Conservation (phyloP, 53 echinoderm and acorn worm species). For the Luidia sarsii region DNA sequence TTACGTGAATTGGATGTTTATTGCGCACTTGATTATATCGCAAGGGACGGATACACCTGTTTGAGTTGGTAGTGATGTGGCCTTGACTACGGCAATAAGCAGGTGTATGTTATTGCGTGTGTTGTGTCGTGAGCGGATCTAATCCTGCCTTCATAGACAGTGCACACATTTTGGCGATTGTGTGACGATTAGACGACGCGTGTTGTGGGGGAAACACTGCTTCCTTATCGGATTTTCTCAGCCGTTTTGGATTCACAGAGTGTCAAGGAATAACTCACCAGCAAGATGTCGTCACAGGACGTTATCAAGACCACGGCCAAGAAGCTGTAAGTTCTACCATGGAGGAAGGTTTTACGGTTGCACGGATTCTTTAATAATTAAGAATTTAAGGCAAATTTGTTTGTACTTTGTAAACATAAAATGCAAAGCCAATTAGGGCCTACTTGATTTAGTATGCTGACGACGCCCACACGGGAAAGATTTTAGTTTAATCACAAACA, state of each 20-base stretch:
- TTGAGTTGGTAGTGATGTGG: constrained; percentile 12
- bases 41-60: constrained; percentile 28
- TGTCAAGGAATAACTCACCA: not conserved
- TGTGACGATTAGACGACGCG: not conserved
- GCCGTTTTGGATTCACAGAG: not conserved
- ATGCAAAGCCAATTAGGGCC: not conserved
- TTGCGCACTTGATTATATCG: not conserved
- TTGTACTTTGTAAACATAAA: not conserved
- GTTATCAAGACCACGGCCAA: constrained; percentile 93
- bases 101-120: constrained; percentile 1
- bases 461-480: not conserved
- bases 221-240: not conserved
- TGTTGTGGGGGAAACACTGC: not conserved
- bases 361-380: not conserved
- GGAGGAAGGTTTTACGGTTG: not conserved
- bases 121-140: not conserved
- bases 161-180: not conserved
- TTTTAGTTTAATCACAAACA: not conserved
- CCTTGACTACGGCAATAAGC: constrained; percentile 51
- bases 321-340: constrained; percentile 76
- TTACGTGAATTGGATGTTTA: not conserved
- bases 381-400: too few relatives aligned
- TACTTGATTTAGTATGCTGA: not conserved
- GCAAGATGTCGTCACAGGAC: constrained; percentile 87
- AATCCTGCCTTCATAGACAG: not conserved